Percentiles rank a stretch among this genome's conserved stretches.
Evolutionary conservation across 1,140 invertebrate genomes (phyloP).

Genomic region (Parasteatoda tepidariorum): DNA sequence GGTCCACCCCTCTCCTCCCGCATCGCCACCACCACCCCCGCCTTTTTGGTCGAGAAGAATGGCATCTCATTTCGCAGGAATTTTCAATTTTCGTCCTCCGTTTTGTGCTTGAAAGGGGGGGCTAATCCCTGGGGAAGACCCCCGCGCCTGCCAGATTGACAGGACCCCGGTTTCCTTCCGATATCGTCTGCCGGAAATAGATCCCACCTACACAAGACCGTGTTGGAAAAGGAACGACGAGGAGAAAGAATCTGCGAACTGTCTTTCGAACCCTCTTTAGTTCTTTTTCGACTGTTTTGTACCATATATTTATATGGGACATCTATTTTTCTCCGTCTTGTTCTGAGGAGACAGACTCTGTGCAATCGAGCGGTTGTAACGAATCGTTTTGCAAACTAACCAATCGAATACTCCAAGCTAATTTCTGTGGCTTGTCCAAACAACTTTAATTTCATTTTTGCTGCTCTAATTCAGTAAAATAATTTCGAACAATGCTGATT

Average conservation of each 20-base stretch:
- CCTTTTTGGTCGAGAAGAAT: conserved; percentile 21
- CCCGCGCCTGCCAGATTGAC: conserved; percentile 35
- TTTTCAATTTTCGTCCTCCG: conserved; percentile 47
- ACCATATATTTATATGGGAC: not conserved
- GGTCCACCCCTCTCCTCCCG: not conserved
- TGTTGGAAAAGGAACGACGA: not conserved
- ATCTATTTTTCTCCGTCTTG: not conserved
- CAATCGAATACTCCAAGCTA: no score
- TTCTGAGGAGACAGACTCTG: no score
- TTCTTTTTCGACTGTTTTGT: not conserved
- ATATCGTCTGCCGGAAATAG: conserved; percentile 51
- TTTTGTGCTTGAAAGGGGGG: conserved; percentile 19
- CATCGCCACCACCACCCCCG: not conserved
- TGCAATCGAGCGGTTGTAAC: no score
- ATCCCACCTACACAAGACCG: not conserved
- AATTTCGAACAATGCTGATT: no score
- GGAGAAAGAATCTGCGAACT: not conserved
- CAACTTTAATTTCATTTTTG: no score
- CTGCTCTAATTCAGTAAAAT: no score
- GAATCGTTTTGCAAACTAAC: no score
- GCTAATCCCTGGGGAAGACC: conserved; percentile 38
- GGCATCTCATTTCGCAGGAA: conserved; percentile 43
- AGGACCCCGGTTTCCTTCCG: conserved; percentile 39
- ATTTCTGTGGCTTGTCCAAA: no score
- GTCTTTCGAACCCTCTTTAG: not conserved